Conservation (phyloP, 2,888 invertebrate species). For the Mesochorus sp. region DNA sequence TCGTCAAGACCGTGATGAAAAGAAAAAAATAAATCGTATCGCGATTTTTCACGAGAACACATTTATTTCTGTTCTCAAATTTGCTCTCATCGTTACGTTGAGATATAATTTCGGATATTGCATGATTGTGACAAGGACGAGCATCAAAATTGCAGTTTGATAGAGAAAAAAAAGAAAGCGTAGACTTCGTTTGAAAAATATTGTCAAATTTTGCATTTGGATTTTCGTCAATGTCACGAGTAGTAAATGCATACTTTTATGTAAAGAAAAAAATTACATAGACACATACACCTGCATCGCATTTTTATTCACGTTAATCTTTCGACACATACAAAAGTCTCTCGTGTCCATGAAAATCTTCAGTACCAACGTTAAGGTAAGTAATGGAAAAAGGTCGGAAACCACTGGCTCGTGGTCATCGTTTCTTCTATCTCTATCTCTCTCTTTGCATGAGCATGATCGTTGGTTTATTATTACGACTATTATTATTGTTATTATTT, state of each 20-base stretch:
- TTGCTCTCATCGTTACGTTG: slow-evolving; percentile 27
- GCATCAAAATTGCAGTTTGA: not conserved
- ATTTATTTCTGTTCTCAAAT: slow-evolving; percentile 22
- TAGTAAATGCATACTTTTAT: slow-evolving; percentile 37
- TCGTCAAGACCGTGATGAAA: slow-evolving; percentile 48
- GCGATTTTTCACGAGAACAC: slow-evolving; percentile 44
- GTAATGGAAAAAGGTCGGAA: slow-evolving; percentile 28
- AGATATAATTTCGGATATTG: slow-evolving; percentile 51
- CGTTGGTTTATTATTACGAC: slow-evolving; percentile 46
- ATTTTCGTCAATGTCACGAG: slow-evolving; percentile 46
- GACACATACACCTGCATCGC: slow-evolving; percentile 60
- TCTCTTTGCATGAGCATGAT: slow-evolving; percentile 63
- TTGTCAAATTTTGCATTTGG: slow-evolving; percentile 2
- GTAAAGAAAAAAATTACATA: slow-evolving; percentile 22
- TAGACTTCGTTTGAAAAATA: slow-evolving; percentile 6
- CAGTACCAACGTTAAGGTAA: slow-evolving; percentile 56
- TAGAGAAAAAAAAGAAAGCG: slow-evolving; percentile 1
- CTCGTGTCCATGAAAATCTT: slow-evolving; percentile 43
- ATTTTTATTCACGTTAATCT: slow-evolving; percentile 59
- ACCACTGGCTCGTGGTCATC: not conserved
- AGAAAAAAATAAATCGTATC: slow-evolving; percentile 36
- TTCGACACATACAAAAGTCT: slow-evolving; percentile 59
- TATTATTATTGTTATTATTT: slow-evolving; percentile 47
- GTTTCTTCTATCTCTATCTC: slow-evolving; percentile 13
- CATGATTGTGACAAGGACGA: slow-evolving; percentile 43